A percentile compares a stretch with the other conserved stretches of the same genome.
These are phyloP conservation scores for Kradibia gibbosae DNA, from an alignment of 1,140 invertebrate genomes.

Conservation along the genomic window DNA sequence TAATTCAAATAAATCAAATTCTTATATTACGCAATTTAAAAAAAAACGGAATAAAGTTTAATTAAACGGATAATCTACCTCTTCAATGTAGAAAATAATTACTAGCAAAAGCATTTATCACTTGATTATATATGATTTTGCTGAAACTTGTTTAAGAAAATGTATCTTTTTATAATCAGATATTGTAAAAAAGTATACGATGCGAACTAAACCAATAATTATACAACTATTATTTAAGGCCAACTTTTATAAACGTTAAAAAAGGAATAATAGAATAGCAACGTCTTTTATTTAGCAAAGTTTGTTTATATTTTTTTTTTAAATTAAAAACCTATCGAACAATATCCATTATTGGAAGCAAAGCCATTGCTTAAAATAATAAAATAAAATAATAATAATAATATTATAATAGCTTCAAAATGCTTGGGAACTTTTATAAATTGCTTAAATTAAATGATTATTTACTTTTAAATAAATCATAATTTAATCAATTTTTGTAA, in stretches of 20 bases:
- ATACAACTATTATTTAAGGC: background rate
- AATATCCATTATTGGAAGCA: background rate
- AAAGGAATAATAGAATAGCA: background rate
- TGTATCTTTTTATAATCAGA: background rate
- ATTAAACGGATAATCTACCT: slow-evolving; percentile 1
- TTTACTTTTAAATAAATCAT: background rate
- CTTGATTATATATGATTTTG: background rate
- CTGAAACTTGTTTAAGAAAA: background rate
- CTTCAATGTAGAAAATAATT: slow-evolving; percentile 5
- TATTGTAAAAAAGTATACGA: background rate
- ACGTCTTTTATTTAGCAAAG: background rate
- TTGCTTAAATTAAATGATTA: no score
- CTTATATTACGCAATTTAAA: background rate
- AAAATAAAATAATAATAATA: no score
- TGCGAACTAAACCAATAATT: background rate
- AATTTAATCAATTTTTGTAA: no score
- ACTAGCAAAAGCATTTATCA: background rate
- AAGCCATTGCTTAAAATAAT: no score
- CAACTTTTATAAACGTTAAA: background rate
- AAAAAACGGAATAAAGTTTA: background rate
- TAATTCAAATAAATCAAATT: slow-evolving; percentile 13
- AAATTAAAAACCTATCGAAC: no score
- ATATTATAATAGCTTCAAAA: no score
- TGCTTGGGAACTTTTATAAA: no score
- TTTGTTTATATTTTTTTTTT: background rate